Evolutionary conservation across 1,140 invertebrate species (phyloP), one percentile per base, ranked within the genome.

Genomic region (Ectropis grisescens): DNA sequence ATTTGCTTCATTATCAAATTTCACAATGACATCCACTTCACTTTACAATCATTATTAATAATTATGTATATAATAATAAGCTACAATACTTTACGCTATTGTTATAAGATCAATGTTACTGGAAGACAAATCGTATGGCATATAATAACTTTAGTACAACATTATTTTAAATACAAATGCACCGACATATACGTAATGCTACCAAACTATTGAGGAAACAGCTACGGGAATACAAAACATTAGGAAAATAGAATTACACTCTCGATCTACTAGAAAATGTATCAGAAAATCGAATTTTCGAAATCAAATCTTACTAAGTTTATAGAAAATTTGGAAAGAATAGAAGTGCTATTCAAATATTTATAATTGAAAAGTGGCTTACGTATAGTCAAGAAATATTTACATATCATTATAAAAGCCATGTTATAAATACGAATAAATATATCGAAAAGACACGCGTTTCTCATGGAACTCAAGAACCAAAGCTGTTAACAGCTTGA

Each of bases 101-200:
- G 70, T 71, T 68, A 67, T 71, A 76, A 72, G 68, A 76, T 74
- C 70, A 75, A 76, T 72, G 53, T 76, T 79, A 74, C 54, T 80
- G 75, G 75, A 80, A 80, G 75, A 80, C 71, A 76, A 80, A 75
- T 80, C 60, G 70, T 80, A 80, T 76, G 75, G 75, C 71, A 68
- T 76, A 76, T 56, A 72, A 76, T 78, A 76, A 49, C 74, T 66
- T 72, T 78, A 71, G 59, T 71, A 71, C 55, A 70, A 57, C 53
- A 65, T 69, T 42, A 33, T 33, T 46, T 68, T 70, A 55, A 68
- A 66, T 72, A 72, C 52, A 67, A 68, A 75, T 62, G 61, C 69
- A 76, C 69, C 71, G 59, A 74, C 59, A 64, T 57, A 45, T 61
- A 62, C 54, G 56, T 67, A 55, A 68, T 53, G 55, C 68, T 75